These are phyloP conservation scores for Eristalinus sepulchralis DNA, from an alignment of 2,888 invertebrate genomes.

Conservation along the genomic window DNA sequence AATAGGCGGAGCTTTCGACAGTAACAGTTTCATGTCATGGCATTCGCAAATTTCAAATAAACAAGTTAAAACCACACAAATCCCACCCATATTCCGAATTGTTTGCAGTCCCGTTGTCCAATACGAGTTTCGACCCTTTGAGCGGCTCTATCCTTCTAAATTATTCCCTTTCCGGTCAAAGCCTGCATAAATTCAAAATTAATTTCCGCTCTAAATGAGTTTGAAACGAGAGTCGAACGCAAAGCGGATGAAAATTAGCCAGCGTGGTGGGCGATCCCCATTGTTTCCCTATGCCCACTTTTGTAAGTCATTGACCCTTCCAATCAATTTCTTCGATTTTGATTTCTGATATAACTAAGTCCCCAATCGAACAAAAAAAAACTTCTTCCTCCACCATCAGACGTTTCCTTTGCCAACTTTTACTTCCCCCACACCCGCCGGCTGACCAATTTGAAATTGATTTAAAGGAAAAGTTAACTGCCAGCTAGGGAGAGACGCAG, in stretches of 20 bases:
- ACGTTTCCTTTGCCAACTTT: neutral
- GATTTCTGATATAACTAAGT: neutral
- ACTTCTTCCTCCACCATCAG: neutral
- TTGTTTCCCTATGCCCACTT: no score
- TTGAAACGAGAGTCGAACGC: neutral
- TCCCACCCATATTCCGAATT: no score
- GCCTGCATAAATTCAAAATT: no score
- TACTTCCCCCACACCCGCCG: neutral
- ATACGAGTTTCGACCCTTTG: no score
- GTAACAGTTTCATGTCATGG: no score
- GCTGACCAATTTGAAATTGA: neutral
- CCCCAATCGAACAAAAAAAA: neutral
- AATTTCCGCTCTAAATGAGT: neutral
- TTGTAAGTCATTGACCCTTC: neutral
- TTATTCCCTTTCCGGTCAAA: no score
- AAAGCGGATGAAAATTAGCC: neutral
- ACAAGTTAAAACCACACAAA: no score
- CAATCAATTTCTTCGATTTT: neutral
- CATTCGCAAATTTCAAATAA: no score
- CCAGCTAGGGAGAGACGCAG: neutral
- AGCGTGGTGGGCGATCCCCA: no score
- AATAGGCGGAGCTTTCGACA: no score
- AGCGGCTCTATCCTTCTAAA: no score
- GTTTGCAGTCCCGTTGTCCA: no score
- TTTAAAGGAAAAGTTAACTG: neutral